Percentiles rank a stretch among this genome's conserved stretches.
Evolutionary conservation across 2,797 vertebrate genomes (phyloP).

Genomic region (Poecilia picta): DNA sequence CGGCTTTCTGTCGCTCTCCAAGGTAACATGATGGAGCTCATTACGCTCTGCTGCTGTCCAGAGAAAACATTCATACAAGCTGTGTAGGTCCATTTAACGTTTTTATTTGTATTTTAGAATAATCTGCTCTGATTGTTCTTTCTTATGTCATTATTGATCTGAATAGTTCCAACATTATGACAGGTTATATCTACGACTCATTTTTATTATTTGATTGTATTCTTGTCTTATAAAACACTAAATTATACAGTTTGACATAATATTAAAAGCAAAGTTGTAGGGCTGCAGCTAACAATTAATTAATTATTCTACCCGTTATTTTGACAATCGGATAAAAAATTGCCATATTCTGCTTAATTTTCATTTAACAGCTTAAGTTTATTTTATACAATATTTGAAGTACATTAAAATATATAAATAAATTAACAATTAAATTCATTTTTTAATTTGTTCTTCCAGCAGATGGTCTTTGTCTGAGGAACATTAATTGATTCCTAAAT

Average conservation of each 20-base stretch:
- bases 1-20: conserved; percentile 92
- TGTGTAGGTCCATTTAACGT: neutral
- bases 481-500: neutral
- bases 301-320: no score
- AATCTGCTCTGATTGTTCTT: neutral
- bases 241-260: neutral
- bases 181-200: neutral
- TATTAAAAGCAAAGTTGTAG: neutral
- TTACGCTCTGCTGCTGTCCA: neutral
- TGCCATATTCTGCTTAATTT: no score
- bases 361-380: no score
- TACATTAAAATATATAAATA: no score
- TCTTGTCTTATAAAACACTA: neutral
- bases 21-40: conserved; percentile 77
- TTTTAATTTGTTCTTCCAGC: no score
- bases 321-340: no score
- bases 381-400: no score
- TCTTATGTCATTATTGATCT: neutral
- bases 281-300: no score
- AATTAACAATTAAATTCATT: no score
- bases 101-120: neutral
- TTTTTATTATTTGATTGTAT: neutral
- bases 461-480: no score
- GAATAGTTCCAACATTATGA: neutral
- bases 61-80: neutral